These are phyloP conservation scores for Caligus rogercresseyi DNA, from an alignment of 1,140 invertebrate genomes.

Conservation along the genomic window DNA sequence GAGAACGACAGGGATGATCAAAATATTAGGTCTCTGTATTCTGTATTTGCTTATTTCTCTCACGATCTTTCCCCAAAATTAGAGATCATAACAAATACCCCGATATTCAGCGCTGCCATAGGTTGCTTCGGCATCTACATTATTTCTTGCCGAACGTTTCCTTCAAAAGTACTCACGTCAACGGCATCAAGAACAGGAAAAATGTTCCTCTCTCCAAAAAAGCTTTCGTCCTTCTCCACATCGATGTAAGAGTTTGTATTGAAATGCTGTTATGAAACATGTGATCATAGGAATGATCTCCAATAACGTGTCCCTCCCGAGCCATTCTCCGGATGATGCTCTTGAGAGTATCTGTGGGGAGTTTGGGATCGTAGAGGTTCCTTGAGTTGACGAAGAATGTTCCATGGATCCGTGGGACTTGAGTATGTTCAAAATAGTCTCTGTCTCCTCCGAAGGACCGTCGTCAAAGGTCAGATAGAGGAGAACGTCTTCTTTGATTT, in stretches of 20 bases:
- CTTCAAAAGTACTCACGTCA: not conserved
- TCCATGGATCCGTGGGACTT: not conserved
- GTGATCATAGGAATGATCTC: conserved; percentile 18
- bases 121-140: no score
- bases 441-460: conserved; percentile 18
- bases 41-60: no score
- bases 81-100: no score
- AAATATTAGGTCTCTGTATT: no score
- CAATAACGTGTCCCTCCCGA: conserved; percentile 8
- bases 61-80: no score
- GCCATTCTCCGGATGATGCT: not conserved
- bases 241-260: not conserved
- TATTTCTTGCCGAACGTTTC: no score
- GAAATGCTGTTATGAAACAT: conserved; percentile 18
- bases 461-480: conserved; percentile 20
- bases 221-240: conserved; percentile 7
- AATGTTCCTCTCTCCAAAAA: not conserved
- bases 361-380: conserved; percentile 13
- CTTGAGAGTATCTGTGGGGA: not conserved
- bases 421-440: not conserved
- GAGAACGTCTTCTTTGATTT: not conserved
- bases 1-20: no score
- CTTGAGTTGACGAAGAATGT: conserved; percentile 18
- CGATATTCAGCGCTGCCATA: no score
- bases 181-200: not conserved